Evolutionary conservation across 2,888 invertebrate genomes (phyloP).

Genomic region (Conchocele bisecta): DNA sequence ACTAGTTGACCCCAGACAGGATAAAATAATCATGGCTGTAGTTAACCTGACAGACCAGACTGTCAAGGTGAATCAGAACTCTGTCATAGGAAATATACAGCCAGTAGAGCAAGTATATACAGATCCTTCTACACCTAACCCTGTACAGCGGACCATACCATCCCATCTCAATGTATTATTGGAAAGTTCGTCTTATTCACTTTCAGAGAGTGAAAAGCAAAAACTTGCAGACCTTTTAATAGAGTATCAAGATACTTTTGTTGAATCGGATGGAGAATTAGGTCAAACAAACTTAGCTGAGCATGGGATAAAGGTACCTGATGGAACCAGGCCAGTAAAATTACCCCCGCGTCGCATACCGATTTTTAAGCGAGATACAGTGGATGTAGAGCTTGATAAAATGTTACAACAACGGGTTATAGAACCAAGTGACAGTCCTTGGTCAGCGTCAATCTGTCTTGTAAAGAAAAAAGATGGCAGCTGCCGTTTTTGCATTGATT

Average conservation of each 20-base stretch:
- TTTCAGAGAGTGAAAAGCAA: conserved; percentile 21
- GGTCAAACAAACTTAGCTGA: conserved; percentile 18
- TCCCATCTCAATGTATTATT: conserved; percentile 20
- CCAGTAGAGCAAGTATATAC: not conserved
- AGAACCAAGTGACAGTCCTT: conserved; percentile 16
- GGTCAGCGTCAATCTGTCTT: conserved; percentile 22
- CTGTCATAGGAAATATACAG: not conserved
- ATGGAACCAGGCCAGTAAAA: conserved; percentile 10
- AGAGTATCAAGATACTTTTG: conserved; percentile 38
- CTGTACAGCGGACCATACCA: not conserved
- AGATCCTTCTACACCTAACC: too few species aligned
- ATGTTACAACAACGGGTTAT: conserved; percentile 20
- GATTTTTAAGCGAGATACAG: not conserved
- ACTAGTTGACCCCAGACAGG: not conserved
- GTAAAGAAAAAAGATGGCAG: conserved; percentile 12
- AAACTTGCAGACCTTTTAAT: conserved; percentile 20
- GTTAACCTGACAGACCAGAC: conserved; percentile 1
- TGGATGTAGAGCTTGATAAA: conserved; percentile 14
- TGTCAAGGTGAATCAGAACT: not conserved
- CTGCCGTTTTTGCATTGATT: conserved; percentile 10
- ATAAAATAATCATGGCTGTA: not conserved
- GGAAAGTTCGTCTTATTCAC: conserved; percentile 8
- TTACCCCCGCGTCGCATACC: conserved; percentile 24
- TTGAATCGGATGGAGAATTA: conserved; percentile 17
- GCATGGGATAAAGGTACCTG: conserved; percentile 21